Percentiles rank a stretch among this genome's conserved stretches.
Evolutionary conservation across 2,888 invertebrate species (phyloP).

Genomic region (Erebia epiphron): DNA sequence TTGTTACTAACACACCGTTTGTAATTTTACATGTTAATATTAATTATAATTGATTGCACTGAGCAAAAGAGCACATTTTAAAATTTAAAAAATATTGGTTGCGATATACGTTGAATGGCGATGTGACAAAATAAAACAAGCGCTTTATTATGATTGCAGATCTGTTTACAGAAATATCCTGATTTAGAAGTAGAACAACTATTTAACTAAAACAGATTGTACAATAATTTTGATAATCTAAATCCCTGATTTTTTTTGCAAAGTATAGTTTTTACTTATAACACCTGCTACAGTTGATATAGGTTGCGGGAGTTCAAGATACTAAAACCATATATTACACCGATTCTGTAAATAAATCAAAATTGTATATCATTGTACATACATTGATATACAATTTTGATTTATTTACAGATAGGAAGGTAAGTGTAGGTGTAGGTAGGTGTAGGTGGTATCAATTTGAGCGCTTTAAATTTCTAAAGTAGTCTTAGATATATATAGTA

Average conservation of each 20-base stretch:
- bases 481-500: slow-evolving; percentile 3
- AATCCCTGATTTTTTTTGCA: not conserved
- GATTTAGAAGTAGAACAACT: not conserved
- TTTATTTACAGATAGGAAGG: too few species aligned
- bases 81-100: not conserved
- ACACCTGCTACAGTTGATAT: not conserved
- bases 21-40: not conserved
- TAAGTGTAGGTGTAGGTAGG: too few species aligned
- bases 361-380: slow-evolving; percentile 10
- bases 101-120: not conserved
- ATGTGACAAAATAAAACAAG: not conserved
- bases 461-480: not conserved
- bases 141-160: not conserved
- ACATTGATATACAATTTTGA: too few species aligned
- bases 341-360: slow-evolving; percentile 13
- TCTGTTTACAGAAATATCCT: not conserved
- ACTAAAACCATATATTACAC: not conserved
- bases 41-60: not conserved
- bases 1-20: slow-evolving; percentile 27
- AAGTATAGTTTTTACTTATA: not conserved
- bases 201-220: not conserved
- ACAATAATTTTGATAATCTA: not conserved
- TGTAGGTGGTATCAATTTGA: slow-evolving; percentile 2
- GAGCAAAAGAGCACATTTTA: not conserved
- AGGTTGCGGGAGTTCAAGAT: not conserved